phyloP scores from a whole-genome alignment of 2,113 vertebrate species.

The rat (Rattus norvegicus) region GRCr8 NC_086019.1:72834501-72835000 shows the following conservation, averaged over 20 bases:
- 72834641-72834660: no score
- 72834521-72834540: not conserved
- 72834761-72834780: not conserved
- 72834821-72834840: not conserved
- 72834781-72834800: not conserved
- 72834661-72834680: no score
- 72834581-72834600: not conserved
- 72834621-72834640: not conserved
- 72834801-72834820: not conserved
- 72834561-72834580: not conserved
- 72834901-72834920: not conserved
- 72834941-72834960: not conserved
- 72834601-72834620: not conserved
- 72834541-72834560: not conserved
- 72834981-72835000: not conserved
- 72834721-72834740: not conserved
- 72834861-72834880: not conserved
- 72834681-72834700: no score
- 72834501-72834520: not conserved
- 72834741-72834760: not conserved
- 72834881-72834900: not conserved
- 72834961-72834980: not conserved
- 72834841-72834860: not conserved
- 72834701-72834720: not conserved
- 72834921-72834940: not conserved